These are phyloP conservation scores for Rhogogaster chlorosoma DNA, from an alignment of 2,888 invertebrate genomes.

Conservation along the genomic window DNA sequence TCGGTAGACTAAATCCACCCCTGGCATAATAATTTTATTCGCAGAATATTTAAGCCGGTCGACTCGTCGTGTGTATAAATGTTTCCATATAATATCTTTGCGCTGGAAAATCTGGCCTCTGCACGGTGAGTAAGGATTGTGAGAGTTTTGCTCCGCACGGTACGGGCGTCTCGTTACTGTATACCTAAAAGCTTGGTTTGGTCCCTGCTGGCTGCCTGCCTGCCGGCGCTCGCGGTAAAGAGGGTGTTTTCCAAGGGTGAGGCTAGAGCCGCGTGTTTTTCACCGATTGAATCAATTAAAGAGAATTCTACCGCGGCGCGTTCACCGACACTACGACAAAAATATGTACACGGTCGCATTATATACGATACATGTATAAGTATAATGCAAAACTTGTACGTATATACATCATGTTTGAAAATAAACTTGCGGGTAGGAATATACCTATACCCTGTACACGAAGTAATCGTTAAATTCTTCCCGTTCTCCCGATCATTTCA, in stretches of 20 bases:
- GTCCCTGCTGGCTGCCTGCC: constrained; percentile 25
- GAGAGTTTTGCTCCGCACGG: background rate
- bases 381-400: background rate
- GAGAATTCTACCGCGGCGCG: constrained; percentile 54
- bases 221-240: constrained; percentile 48
- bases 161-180: constrained; percentile 74
- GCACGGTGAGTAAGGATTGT: background rate
- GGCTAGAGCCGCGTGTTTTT: constrained; percentile 74
- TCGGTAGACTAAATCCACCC: too few species aligned
- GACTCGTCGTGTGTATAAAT: background rate
- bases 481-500: background rate
- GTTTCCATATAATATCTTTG: constrained; percentile 10
- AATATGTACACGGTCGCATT: constrained; percentile 27
- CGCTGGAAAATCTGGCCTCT: background rate
- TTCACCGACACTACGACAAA: constrained; percentile 30
- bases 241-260: constrained; percentile 59
- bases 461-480: background rate
- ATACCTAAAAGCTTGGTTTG: constrained; percentile 56
- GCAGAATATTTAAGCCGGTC: background rate
- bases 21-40: background rate
- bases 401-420: background rate
- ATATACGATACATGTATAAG: background rate
- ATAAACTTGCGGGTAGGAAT: constrained; percentile 11
- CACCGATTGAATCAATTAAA: constrained; percentile 78
- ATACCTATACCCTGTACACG: background rate